These are phyloP conservation scores for Pomacea maculata DNA, from an alignment of 1,140 invertebrate species.

Conservation along the genomic window DNA sequence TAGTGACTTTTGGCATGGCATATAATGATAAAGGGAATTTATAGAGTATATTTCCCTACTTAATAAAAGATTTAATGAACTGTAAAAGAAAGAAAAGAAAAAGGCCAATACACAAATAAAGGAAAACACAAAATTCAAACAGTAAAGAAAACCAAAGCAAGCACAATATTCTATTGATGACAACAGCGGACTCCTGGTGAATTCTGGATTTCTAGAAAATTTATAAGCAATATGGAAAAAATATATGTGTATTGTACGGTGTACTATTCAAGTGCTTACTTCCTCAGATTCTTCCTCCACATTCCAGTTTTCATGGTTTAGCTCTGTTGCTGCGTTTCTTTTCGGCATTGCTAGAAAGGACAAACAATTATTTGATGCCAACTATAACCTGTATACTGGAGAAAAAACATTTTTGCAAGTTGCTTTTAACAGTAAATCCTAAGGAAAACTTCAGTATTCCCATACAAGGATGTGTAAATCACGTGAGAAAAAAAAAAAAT, in stretches of 20 bases:
- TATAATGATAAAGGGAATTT: no score
- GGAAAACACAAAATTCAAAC: background rate
- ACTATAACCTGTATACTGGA: background rate
- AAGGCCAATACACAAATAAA: background rate
- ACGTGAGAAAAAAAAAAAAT: no score
- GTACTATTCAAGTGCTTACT: constrained; percentile 32
- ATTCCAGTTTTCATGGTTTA: constrained; percentile 93
- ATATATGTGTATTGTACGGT: background rate
- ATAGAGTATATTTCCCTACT: no score
- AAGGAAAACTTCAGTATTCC: no score
- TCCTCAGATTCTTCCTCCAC: constrained; percentile 83
- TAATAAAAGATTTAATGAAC: no score
- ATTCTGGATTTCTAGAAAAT: no score
- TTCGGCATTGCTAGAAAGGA: constrained; percentile 76
- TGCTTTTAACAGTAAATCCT: no score
- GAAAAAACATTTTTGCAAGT: background rate
- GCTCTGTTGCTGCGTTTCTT: constrained; percentile 77
- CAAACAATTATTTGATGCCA: constrained; percentile 20
- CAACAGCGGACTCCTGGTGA: no score
- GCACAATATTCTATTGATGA: no score
- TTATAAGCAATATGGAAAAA: background rate
- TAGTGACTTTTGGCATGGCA: no score
- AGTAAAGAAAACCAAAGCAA: no score
- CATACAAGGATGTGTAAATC: no score
- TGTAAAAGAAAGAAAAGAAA: background rate